Evolutionary conservation across 2,113 vertebrate genomes (phyloP).

Genomic region (Lathamus discolor): DNA sequence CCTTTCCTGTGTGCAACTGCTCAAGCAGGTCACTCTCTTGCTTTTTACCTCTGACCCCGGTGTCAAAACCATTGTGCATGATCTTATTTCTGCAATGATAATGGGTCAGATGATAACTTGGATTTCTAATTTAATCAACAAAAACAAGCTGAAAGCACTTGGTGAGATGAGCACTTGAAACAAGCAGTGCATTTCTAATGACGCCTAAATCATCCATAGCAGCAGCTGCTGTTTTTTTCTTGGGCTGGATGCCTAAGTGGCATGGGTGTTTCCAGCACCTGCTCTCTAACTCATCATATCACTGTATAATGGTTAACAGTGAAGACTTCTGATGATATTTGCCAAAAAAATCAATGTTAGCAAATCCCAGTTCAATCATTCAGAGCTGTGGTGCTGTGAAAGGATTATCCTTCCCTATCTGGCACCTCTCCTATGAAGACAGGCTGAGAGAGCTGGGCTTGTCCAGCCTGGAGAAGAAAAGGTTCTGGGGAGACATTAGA

Average conservation of each 20-base stretch:
- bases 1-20: neutral
- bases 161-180: neutral
- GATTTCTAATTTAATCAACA: neutral
- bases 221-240: accelerated
- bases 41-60: neutral
- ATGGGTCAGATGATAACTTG: neutral
- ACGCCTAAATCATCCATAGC: neutral
- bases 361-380: neutral
- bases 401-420: accelerated
- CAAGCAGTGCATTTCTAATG: neutral
- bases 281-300: neutral
- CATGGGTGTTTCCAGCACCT: neutral
- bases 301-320: neutral
- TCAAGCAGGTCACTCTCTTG: neutral
- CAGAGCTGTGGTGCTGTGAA: no score
- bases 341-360: neutral
- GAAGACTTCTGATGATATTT: neutral
- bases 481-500: no score
- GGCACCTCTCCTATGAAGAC: no score
- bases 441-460: no score
- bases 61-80: neutral
- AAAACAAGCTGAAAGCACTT: neutral
- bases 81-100: neutral
- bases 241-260: neutral
- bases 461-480: no score